Base-by-base conservation (phyloP, 2,888 invertebrate genomes). In the Melanophora roralis region DNA sequence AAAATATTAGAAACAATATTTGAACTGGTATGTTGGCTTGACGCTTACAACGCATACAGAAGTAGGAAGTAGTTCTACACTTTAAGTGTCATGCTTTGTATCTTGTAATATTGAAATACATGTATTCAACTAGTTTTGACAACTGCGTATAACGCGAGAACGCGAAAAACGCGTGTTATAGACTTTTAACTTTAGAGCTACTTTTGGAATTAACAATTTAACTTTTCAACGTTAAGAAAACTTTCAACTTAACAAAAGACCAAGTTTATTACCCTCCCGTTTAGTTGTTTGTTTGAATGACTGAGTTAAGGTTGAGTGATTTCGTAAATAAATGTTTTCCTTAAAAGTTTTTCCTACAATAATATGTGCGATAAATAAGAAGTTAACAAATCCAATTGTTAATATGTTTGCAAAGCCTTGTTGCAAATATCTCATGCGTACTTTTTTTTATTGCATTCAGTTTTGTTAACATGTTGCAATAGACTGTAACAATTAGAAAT, bases 371-470 rank as follows among this genome's bases (percentile, higher is more conserved):
- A 43, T 40, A 38, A 14, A 60, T 23, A 43, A n/a, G n/a, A n/a
- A n/a, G 43, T 19, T 53, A 23, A 32, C 38, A 34, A 59, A 74
- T 34, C 19, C 27, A 65, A 67, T 36, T 34, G 43, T 23, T 36
- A 23, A 32, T 40, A 5, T 32, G 51, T 23, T 36, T n/a, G n/a
- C n/a, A n/a, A 32, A 59, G 12, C 43, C 32, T 67, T 8, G 34
- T 11, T 49, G 43, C 59, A 51, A 74, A 34, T 74, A 59, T 67
- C 49, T 74, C 59, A 51, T 59, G 67, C 67, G 74, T 67, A 59
- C 32, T 74, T 67, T 51, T 67, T n/a, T 67, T 9, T 59, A 23
- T 40, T 27, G 40, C 47, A 49, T 49, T 40, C 7, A 40, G 55
- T 53, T 43, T 47, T 14, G 38, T 38, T 21, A 1, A 27, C 6